Conservation (phyloP, 2,797 vertebrate species). For the Siniperca undulata region DNA sequence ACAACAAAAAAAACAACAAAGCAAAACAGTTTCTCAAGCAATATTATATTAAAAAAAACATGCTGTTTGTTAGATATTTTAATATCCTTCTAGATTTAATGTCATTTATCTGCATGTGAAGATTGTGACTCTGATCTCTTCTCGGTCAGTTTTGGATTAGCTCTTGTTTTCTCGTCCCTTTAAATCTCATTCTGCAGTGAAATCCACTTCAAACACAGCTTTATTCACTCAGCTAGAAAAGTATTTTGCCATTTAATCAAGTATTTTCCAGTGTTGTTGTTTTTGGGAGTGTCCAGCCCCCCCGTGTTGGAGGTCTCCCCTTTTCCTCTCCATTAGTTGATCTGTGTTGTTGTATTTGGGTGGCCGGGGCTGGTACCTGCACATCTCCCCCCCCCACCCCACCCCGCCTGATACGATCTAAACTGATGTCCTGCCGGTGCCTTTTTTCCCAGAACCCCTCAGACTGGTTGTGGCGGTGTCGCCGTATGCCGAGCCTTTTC, state of each 20-base stretch:
- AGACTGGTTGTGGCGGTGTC: slow-evolving; percentile 60
- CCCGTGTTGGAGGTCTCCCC: not conserved
- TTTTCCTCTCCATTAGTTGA: slow-evolving; percentile 71
- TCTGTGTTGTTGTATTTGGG: slow-evolving; percentile 76
- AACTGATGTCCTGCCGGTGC: slow-evolving; percentile 80
- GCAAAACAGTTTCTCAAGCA: not conserved
- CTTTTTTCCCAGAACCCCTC: slow-evolving; percentile 69
- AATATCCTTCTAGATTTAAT: slow-evolving; percentile 60
- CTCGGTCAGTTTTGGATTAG: slow-evolving; percentile 54
- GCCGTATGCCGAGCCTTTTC: slow-evolving; percentile 66
- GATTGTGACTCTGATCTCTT: slow-evolving; percentile 42
- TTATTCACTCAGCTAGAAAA: slow-evolving; percentile 9
- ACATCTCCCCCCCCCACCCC: slow-evolving; percentile 24
- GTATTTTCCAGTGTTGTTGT: slow-evolving; percentile 1
- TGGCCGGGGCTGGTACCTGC: slow-evolving; percentile 84
- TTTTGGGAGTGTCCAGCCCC: not conserved
- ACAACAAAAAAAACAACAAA: slow-evolving; percentile 1
- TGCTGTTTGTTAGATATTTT: slow-evolving; percentile 47
- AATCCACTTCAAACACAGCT: slow-evolving; percentile 62
- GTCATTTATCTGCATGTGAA: slow-evolving; percentile 49
- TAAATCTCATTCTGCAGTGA: slow-evolving; percentile 29
- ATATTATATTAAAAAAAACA: not conserved
- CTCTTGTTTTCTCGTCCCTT: slow-evolving; percentile 46
- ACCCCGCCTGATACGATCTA: slow-evolving; percentile 71
- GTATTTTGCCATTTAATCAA: slow-evolving; percentile 33